Base-by-base conservation (phyloP, 1,140 invertebrate species). In the Pseudomyrmex cubaensis region DNA sequence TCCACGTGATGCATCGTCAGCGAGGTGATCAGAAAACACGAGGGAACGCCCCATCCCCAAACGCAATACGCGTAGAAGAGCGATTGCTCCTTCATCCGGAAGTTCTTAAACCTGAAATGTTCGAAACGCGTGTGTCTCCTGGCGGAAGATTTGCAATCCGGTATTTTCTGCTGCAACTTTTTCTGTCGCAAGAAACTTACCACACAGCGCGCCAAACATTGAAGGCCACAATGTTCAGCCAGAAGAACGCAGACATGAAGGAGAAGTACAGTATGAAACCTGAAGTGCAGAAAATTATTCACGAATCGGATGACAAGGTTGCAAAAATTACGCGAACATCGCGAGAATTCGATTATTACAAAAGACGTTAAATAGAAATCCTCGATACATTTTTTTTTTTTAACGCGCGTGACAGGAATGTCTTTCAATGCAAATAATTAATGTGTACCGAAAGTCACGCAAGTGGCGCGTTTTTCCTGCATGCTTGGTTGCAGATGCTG, bases 201-300 rank as follows among this genome's bases (percentile, higher is more conserved):
- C 95, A 93, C 8, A 95, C 95, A 1, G 92, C 93, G 85, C 95
- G 94, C 94, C 95, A 96, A 46, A 96, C 94, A 88, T 97, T 96
- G 61, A 96, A 95, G 5, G 95, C 95, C 4, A 96, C 95, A 0
- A 96, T 93, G 84, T 96, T 96, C 90, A 96, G 92, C 96, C 96
- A 97, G 87, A 96, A 96, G 88, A 97, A 96, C 5, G 95, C 94
- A 2, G 95, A 94, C 85, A 96, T 92, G 93, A 96, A 95, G 91
- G 95, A 95, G 83, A 95, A 96, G 85, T 96, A 97, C 0, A 95
- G 92, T 3, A 95, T 82, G 86, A 96, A 96, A 25, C 95, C 96
- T 95, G 90, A 85, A 72, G 90, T 52, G 22, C 35, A 70, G 88
- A 62, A 10, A 57, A 61, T 35, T 35, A 35, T 7, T 35, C 50